Evolutionary conservation across 2,113 vertebrate genomes (phyloP).

Genomic region (Piaya cayana): DNA sequence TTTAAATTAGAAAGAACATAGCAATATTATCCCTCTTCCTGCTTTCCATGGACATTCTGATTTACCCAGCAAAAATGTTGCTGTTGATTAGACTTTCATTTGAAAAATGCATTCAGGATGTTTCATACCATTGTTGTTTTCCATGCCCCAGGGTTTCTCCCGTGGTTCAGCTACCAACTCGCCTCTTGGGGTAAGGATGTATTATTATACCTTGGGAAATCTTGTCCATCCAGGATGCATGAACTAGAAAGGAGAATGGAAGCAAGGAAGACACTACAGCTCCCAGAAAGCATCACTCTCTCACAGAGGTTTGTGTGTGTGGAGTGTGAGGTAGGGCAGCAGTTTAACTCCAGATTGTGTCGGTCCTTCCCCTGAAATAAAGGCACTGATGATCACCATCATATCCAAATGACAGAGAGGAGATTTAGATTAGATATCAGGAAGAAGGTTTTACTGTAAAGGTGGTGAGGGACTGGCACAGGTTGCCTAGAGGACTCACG

Average conservation of each 20-base stretch:
- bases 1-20: constrained; percentile 7
- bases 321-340: neutral
- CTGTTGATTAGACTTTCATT: neutral
- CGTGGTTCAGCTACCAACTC: neutral
- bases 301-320: neutral
- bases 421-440: too few species aligned
- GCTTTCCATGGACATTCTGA: neutral
- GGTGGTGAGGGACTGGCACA: too few species aligned
- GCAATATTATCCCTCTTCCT: neutral
- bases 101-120: neutral
- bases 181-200: neutral
- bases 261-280: neutral
- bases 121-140: neutral
- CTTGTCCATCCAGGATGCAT: neutral
- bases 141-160: neutral
- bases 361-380: neutral
- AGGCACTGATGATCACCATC: neutral
- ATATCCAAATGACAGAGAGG: neutral
- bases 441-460: too few species aligned
- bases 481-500: too few species aligned
- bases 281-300: neutral
- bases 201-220: neutral
- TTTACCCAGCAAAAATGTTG: neutral
- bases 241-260: neutral
- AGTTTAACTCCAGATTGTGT: neutral